Base-by-base conservation (phyloP, 2,888 invertebrate genomes). In the Leptarthrus brevirostris region DNA sequence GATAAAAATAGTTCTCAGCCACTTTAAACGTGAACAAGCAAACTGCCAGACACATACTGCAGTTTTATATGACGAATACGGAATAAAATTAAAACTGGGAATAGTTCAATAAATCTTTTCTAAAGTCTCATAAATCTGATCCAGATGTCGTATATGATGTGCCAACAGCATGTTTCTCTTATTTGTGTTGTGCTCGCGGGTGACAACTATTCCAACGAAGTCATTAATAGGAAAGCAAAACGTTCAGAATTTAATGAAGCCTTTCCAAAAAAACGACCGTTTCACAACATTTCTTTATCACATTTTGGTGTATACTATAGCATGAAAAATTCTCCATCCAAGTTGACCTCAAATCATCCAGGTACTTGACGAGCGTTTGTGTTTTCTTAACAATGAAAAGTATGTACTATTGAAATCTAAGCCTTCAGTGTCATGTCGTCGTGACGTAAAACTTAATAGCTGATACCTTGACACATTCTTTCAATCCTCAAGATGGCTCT, bases 381-480 rank as follows among this genome's bases (percentile, higher is more conserved):
- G 30, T 30, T 30, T 30, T 30, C 8, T 30, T 4, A 30, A 30
- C 8, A 30, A 30, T 30, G n/a, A 8, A 40, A n/a, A 3, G 40
- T 12, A 40, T 40, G n/a, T n/a, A n/a, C n/a, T n/a, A n/a, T n/a
- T n/a, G n/a, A n/a, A n/a, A n/a, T n/a, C n/a, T n/a, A n/a, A n/a
- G n/a, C n/a, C n/a, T n/a, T n/a, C n/a, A n/a, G n/a, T n/a, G n/a
- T n/a, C n/a, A n/a, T 12, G 12, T 40, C n/a, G n/a, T 40, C 12
- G 12, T 40, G 40, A 12, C 40, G 64, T 44, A 22, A 64, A 30
- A n/a, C n/a, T n/a, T 36, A 18, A 44, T 24, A 24, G n/a, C 16
- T 64, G 24, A 44, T 36, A 36, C 64, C 64, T 64, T 64, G 64
- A 64, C 64, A 64, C 44, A n/a, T 44, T 64, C 24, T 64, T 40